Conservation (phyloP, 1,140 invertebrate genomes). For the Pseudomyrmex gracilis region DNA sequence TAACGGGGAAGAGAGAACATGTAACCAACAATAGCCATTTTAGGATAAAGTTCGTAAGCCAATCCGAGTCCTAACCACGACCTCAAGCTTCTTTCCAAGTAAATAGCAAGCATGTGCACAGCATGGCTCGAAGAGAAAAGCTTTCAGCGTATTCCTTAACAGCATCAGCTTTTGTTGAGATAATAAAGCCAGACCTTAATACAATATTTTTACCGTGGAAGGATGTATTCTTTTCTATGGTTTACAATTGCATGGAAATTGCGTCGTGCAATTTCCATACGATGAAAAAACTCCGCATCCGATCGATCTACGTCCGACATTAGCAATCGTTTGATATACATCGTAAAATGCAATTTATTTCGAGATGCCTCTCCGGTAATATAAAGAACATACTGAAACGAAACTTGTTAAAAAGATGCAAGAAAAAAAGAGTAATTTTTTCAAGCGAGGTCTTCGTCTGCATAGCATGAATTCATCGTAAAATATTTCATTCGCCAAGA, state of each 20-base stretch:
- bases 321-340: neutral
- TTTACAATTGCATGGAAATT: conserved; percentile 23
- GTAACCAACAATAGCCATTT: conserved; percentile 8
- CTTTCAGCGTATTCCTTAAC: conserved; percentile 71
- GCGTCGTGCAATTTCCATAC: neutral
- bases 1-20: neutral
- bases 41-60: conserved; percentile 13
- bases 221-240: neutral
- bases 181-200: conserved; percentile 24
- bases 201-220: conserved; percentile 1
- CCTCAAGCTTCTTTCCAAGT: conserved; percentile 70
- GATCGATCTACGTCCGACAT: conserved; percentile 18
- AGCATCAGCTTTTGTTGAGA: conserved; percentile 64
- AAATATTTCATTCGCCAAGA: neutral
- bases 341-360: neutral
- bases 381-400: neutral
- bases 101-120: conserved; percentile 80
- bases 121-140: conserved; percentile 76
- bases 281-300: conserved; percentile 17
- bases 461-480: neutral
- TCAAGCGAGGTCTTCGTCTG: neutral
- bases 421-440: neutral
- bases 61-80: conserved; percentile 66
- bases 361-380: neutral
- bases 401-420: neutral